Evolutionary conservation across 2,113 vertebrate genomes (phyloP).

Genomic region (Polyodon spathula): DNA sequence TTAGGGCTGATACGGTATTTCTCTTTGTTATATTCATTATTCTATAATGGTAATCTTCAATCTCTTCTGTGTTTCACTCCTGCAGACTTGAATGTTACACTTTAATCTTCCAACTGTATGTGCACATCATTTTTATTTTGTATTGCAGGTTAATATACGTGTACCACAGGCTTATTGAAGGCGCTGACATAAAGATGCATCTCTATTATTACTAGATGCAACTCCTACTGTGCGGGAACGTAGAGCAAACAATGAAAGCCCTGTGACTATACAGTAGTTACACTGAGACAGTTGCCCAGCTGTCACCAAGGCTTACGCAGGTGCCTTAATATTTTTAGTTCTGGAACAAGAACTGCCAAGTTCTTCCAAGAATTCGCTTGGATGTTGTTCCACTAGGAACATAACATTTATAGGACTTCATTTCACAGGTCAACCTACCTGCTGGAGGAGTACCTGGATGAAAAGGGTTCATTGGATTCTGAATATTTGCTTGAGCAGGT

Average conservation of each 20-base stretch:
- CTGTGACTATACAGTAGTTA: background rate
- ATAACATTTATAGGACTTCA: too few relatives aligned
- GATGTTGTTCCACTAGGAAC: too few relatives aligned
- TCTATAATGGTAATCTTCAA: too few relatives aligned
- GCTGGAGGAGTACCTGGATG: conserved; percentile 52
- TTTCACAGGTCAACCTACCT: conserved; percentile 45
- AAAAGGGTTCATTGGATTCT: conserved; percentile 45
- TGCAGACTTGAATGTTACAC: too few relatives aligned
- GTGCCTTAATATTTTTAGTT: conserved; percentile 6
- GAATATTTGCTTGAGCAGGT: conserved; percentile 35
- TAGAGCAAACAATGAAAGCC: conserved; percentile 4
- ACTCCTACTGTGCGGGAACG: background rate
- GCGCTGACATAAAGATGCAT: background rate
- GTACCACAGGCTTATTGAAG: background rate
- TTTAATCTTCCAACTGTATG: too few relatives aligned
- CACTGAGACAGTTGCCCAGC: background rate
- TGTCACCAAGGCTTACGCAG: conserved; percentile 5
- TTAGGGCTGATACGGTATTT: too few relatives aligned
- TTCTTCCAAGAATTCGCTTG: background rate
- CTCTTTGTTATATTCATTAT: too few relatives aligned
- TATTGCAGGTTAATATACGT: too few relatives aligned
- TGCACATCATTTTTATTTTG: too few relatives aligned
- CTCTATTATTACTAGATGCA: background rate
- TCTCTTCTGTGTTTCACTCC: too few relatives aligned
- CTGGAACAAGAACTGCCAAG: background rate